Percentiles rank a stretch among this genome's conserved stretches.
Conservation (phyloP, 1,140 invertebrate species). For the Nylanderia fulva region DNA sequence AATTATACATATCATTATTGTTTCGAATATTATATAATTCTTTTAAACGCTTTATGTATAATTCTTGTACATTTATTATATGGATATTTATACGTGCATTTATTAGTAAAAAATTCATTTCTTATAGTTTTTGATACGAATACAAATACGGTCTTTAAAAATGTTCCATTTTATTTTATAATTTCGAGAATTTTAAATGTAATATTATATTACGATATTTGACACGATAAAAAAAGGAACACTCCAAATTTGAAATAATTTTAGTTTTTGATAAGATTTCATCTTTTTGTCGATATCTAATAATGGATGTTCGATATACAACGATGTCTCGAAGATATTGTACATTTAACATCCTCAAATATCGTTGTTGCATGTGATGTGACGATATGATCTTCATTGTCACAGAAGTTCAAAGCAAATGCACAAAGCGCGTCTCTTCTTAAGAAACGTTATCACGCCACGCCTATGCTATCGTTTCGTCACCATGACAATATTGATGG, state of each 20-base stretch:
- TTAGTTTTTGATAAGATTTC: not conserved
- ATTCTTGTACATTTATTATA: too few species aligned
- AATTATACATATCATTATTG: too few species aligned
- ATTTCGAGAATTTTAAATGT: too few species aligned
- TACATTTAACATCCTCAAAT: conserved; percentile 15
- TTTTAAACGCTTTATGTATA: too few species aligned
- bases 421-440: not conserved
- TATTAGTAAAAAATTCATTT: too few species aligned
- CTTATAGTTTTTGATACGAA: too few species aligned
- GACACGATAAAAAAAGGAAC: too few species aligned
- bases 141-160: too few species aligned
- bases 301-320: conserved; percentile 20
- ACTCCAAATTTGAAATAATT: not conserved
- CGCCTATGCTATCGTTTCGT: not conserved
- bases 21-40: too few species aligned
- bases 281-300: not conserved
- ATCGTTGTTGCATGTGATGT: conserved; percentile 7
- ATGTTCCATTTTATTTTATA: too few species aligned
- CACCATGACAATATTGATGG: conserved; percentile 25
- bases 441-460: conserved; percentile 40
- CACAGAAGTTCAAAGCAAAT: conserved; percentile 16
- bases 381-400: conserved; percentile 27
- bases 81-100: too few species aligned
- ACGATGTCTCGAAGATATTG: conserved; percentile 22
- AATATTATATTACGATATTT: too few species aligned